These are phyloP conservation scores for Narcine bancroftii DNA, from an alignment of 2,113 vertebrate species.

Conservation along the genomic window DNA sequence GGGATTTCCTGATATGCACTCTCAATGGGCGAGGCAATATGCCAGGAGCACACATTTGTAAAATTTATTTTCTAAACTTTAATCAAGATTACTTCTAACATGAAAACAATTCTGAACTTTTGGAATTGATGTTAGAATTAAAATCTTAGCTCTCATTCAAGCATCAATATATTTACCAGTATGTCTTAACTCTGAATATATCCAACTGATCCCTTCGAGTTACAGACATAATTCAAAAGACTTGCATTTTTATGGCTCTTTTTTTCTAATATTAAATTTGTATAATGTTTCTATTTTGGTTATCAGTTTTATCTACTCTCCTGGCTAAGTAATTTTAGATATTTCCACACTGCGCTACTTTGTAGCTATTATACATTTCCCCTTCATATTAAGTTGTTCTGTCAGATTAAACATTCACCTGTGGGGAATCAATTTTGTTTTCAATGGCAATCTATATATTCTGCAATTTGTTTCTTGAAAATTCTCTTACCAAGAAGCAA, in stretches of 20 bases:
- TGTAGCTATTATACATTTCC: neutral
- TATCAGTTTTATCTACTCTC: neutral
- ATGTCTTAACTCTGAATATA: neutral
- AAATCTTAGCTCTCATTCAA: neutral
- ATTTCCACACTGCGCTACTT: neutral
- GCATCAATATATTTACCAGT: neutral
- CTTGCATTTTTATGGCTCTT: neutral
- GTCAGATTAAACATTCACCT: neutral
- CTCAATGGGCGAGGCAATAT: conserved; percentile 5
- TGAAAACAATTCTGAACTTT: conserved; percentile 10
- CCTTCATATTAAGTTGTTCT: neutral
- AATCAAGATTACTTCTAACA: conserved; percentile 23
- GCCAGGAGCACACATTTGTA: conserved; percentile 15
- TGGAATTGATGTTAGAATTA: conserved; percentile 7
- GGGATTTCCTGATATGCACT: conserved; percentile 29
- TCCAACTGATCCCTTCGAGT: neutral
- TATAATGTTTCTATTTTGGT: neutral
- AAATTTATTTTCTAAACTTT: conserved; percentile 18
- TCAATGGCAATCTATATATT: neutral
- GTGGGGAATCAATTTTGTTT: neutral
- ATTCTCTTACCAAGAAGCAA: neutral
- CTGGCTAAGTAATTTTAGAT: neutral
- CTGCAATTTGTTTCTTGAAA: neutral
- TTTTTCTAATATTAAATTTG: neutral
- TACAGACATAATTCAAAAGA: neutral